These are phyloP conservation scores for Cherax destructor DNA, from an alignment of 1,140 invertebrate genomes.

Conservation along the genomic window DNA sequence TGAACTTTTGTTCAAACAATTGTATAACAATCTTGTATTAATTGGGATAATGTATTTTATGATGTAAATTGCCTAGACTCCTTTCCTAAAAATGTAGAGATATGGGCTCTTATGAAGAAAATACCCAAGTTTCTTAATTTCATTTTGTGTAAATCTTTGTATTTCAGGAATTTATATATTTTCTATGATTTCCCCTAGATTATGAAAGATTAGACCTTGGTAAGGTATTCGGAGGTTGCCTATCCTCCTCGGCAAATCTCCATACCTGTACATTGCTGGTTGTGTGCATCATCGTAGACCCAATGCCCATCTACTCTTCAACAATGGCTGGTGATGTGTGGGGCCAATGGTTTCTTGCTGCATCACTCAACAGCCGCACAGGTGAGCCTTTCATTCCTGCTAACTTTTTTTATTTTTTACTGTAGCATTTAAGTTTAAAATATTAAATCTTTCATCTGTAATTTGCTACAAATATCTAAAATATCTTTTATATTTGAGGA, in stretches of 20 bases:
- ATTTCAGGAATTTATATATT: background rate
- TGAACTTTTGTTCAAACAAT: no score
- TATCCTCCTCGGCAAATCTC: background rate
- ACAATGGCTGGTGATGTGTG: constrained; percentile 83
- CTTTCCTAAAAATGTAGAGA: no score
- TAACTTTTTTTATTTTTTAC: background rate
- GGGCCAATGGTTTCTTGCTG: constrained; percentile 91
- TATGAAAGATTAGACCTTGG: background rate
- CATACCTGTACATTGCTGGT: background rate
- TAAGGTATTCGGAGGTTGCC: constrained; percentile 8
- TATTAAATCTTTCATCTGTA: no score
- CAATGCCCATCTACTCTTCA: constrained; percentile 70
- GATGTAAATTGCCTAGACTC: no score
- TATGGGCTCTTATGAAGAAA: no score
- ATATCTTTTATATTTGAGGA: no score
- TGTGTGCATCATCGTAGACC: background rate
- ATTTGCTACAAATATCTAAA: no score
- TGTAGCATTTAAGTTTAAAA: no score
- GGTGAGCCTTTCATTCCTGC: constrained; percentile 73
- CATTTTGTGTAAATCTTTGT: background rate
- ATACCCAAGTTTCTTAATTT: no score
- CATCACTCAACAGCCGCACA: constrained; percentile 82
- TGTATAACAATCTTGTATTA: no score
- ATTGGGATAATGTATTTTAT: no score
- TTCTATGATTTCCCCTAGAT: background rate